Evolutionary conservation across 2,888 invertebrate species (phyloP).

Genomic region (Drosophila niveifrons): DNA sequence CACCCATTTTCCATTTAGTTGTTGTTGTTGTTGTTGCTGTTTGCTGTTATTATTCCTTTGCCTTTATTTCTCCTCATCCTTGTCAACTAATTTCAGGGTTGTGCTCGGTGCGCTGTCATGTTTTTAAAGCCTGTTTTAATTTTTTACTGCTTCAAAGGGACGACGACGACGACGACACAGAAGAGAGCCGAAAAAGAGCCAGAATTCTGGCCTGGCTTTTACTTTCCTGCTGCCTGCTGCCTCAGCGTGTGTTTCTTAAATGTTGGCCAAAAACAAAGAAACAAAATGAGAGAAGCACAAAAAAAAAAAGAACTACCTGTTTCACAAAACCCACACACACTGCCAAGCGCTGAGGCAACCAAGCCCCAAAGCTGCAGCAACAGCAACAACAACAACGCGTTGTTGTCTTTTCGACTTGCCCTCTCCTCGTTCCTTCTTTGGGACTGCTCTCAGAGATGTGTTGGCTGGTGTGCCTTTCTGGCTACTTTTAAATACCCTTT

Average conservation of each 20-base stretch:
- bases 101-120: slow-evolving; percentile 70
- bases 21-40: slow-evolving; percentile 7
- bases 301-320: slow-evolving; percentile 67
- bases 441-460: slow-evolving; percentile 7
- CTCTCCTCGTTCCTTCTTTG: slow-evolving; percentile 16
- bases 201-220: slow-evolving; percentile 60
- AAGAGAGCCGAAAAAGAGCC: slow-evolving; percentile 5
- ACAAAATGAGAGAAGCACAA: slow-evolving; percentile 14
- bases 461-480: slow-evolving; percentile 60
- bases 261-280: slow-evolving; percentile 72
- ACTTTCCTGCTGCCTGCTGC: slow-evolving; percentile 63
- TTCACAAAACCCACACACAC: slow-evolving; percentile 75
- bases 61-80: slow-evolving; percentile 60
- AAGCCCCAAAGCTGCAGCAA: slow-evolving; percentile 20
- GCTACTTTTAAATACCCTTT: slow-evolving; percentile 78
- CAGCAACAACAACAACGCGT: slow-evolving; percentile 25
- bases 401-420: slow-evolving; percentile 66
- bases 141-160: slow-evolving; percentile 42
- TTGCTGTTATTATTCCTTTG: slow-evolving; percentile 17
- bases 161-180: neutral
- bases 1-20: slow-evolving; percentile 58
- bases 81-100: slow-evolving; percentile 80
- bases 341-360: slow-evolving; percentile 26
- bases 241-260: slow-evolving; percentile 62
- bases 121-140: slow-evolving; percentile 77